A percentile compares a stretch with the other conserved stretches of the same genome.
phyloP scores from a whole-genome alignment of 2,113 vertebrate genomes.

The Mastomys coucha region DNA sequence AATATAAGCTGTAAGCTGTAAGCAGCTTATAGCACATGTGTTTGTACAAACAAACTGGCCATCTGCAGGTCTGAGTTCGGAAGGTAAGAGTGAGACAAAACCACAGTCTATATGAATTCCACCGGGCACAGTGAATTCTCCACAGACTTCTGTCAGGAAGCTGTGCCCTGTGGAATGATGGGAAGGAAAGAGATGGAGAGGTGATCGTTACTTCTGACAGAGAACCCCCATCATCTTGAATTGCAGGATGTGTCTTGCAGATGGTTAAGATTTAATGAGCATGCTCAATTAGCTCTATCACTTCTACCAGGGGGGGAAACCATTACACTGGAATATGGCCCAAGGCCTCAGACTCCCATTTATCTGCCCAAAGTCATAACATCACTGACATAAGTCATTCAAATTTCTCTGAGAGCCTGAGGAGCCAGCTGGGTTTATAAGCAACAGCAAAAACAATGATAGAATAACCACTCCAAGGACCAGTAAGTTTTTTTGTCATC shows the following conservation, averaged over 20 bases:
- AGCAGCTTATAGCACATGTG: not conserved
- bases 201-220: slow-evolving; percentile 51
- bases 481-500: slow-evolving; percentile 1
- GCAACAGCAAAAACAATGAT: not conserved
- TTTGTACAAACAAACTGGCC: not conserved
- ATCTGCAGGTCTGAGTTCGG: slow-evolving; percentile 6
- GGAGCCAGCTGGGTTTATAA: not conserved
- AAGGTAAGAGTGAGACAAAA: not conserved
- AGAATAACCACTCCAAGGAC: not conserved
- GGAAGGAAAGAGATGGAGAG: slow-evolving; percentile 18
- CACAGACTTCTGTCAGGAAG: not conserved
- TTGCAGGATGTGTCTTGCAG: not conserved
- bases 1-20: not conserved
- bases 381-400: slow-evolving; percentile 21
- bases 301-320: slow-evolving; percentile 60
- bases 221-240: slow-evolving; percentile 55
- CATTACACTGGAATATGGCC: not conserved
- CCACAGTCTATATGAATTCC: not conserved
- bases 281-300: slow-evolving; percentile 30
- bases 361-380: slow-evolving; percentile 64
- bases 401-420: slow-evolving; percentile 12
- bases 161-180: slow-evolving; percentile 1
- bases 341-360: slow-evolving; percentile 52
- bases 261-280: slow-evolving; percentile 61
- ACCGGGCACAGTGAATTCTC: not conserved